phyloP scores from a whole-genome alignment of 1,140 invertebrate species.

The Drosophila gunungcola region DNA sequence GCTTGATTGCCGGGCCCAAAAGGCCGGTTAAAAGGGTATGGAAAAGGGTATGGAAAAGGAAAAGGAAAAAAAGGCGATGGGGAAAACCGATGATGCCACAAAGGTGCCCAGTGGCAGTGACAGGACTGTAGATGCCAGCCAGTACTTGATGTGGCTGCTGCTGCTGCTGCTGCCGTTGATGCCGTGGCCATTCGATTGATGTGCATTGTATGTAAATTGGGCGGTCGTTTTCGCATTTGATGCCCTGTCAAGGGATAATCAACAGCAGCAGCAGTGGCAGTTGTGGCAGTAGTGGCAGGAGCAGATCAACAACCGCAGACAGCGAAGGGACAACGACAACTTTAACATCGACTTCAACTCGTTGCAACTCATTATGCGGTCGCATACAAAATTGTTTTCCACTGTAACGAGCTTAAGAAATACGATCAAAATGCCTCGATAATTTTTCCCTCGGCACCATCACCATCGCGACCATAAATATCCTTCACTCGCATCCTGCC shows the following conservation, averaged over 20 bases:
- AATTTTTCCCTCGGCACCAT: slow-evolving; percentile 53
- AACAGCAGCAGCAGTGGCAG: slow-evolving; percentile 62
- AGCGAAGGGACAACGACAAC: slow-evolving; percentile 49
- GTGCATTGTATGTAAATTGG: slow-evolving; percentile 83
- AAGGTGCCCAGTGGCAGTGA: slow-evolving; percentile 66
- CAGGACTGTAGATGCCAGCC: slow-evolving; percentile 38
- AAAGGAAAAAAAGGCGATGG: slow-evolving; percentile 27
- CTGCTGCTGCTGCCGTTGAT: slow-evolving; percentile 8
- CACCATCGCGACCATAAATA: slow-evolving; percentile 32
- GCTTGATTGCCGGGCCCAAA: slow-evolving; percentile 68
- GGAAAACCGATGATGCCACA: slow-evolving; percentile 69
- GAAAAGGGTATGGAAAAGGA: background rate
- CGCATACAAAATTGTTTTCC: slow-evolving; percentile 70
- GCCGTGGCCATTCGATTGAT: slow-evolving; percentile 70
- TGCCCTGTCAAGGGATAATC: slow-evolving; percentile 83
- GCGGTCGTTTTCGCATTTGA: slow-evolving; percentile 82
- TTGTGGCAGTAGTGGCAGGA: slow-evolving; percentile 25
- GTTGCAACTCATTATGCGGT: slow-evolving; percentile 77
- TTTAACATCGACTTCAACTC: slow-evolving; percentile 31
- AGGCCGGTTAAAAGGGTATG: slow-evolving; percentile 20
- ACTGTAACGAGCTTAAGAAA: slow-evolving; percentile 71
- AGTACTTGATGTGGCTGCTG: slow-evolving; percentile 43
- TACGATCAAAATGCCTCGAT: slow-evolving; percentile 71
- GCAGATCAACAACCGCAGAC: slow-evolving; percentile 31
- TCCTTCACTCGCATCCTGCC: slow-evolving; percentile 51